Conservation (phyloP, 2,888 invertebrate species). For the Nowickia ferox region DNA sequence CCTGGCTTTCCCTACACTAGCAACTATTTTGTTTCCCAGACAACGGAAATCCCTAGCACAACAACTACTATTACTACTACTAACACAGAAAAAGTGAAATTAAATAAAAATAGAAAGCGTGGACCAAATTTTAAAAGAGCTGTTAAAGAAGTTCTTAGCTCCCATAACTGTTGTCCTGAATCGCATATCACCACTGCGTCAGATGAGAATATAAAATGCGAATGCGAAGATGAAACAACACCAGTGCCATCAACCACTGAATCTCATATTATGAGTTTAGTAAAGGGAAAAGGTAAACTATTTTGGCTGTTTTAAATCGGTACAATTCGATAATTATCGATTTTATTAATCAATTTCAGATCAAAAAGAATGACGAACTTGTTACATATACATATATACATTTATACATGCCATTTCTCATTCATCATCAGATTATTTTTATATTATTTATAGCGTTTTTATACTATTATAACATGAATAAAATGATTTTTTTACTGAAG, state of each 20-base stretch:
- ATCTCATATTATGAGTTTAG: slow-evolving; percentile 74
- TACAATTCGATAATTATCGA: background rate
- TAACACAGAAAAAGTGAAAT: slow-evolving; percentile 1
- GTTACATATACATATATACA: background rate
- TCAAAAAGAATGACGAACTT: background rate
- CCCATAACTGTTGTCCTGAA: slow-evolving; percentile 3
- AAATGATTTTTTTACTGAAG: no score
- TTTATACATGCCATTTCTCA: background rate
- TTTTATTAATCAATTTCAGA: background rate
- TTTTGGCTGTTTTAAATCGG: background rate
- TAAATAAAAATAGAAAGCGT: slow-evolving; percentile 6
- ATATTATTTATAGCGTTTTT: background rate
- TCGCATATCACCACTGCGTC: background rate
- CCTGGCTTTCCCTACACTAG: slow-evolving; percentile 56
- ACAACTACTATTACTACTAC: background rate
- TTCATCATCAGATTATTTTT: background rate
- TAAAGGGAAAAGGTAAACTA: slow-evolving; percentile 64
- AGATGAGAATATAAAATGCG: slow-evolving; percentile 1
- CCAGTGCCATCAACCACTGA: slow-evolving; percentile 1
- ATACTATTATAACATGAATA: no score
- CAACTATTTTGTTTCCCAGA: slow-evolving; percentile 35
- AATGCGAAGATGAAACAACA: background rate
- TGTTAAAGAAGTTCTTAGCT: slow-evolving; percentile 19
- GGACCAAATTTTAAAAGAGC: slow-evolving; percentile 13
- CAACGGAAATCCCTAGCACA: slow-evolving; percentile 22